Percentiles rank a stretch among this genome's conserved stretches.
Conservation (phyloP, 2,888 invertebrate species). For the Pollenia labialis region DNA sequence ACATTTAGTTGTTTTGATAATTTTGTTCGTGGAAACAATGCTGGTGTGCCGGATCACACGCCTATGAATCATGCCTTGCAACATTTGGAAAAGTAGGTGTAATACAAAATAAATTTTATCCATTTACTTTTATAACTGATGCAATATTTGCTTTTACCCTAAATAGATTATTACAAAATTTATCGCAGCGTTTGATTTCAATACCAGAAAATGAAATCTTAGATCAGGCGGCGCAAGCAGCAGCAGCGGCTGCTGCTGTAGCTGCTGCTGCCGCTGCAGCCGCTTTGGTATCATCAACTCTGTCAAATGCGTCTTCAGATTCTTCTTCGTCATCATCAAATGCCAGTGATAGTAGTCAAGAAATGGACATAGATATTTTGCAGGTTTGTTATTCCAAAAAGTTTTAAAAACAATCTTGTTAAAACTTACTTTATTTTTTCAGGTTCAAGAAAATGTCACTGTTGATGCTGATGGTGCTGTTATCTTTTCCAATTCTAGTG, state of each 20-base stretch:
- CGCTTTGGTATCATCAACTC: conserved; percentile 76
- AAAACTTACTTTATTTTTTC: neutral
- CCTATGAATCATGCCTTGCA: conserved; percentile 89
- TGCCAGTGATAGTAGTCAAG: conserved; percentile 83
- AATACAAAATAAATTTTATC: neutral
- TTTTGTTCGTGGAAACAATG: conserved; percentile 92
- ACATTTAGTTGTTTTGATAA: conserved; percentile 95
- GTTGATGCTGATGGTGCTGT: conserved; percentile 83
- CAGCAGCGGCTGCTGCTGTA: conserved; percentile 82
- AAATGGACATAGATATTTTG: conserved; percentile 86
- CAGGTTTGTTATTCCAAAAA: conserved; percentile 78
- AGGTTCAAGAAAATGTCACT: conserved; percentile 84
- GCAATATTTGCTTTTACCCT: conserved; percentile 9
- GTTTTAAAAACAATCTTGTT: neutral
- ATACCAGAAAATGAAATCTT: conserved; percentile 86
- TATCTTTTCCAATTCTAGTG: conserved; percentile 77
- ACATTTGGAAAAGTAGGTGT: conserved; percentile 88
- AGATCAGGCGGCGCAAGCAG: conserved; percentile 83
- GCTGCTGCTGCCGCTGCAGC: conserved; percentile 75
- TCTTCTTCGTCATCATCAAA: conserved; percentile 77
- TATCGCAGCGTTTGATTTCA: conserved; percentile 86
- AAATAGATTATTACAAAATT: conserved; percentile 85
- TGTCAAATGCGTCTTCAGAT: conserved; percentile 76
- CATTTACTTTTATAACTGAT: neutral
- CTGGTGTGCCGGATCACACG: conserved; percentile 92